Conservation (phyloP, 92 coral and sea anemone species). For the Paramuricea clavata region DNA sequence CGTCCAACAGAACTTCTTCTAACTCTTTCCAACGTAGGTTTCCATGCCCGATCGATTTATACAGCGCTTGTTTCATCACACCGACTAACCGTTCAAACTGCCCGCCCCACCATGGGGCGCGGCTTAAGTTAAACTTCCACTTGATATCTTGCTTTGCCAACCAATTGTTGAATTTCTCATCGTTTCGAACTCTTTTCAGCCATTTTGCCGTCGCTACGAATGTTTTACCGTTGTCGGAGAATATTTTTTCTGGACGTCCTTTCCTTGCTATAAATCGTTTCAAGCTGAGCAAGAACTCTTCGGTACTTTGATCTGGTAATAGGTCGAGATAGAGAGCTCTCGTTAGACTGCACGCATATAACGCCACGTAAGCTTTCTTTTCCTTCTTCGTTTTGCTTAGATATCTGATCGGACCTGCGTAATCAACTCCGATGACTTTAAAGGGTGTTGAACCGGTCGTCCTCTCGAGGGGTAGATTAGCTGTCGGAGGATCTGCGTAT, state of each 20-base stretch:
- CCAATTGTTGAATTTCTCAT: conserved; percentile 8
- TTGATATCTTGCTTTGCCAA: conserved; percentile 6
- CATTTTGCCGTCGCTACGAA: conserved; percentile 27
- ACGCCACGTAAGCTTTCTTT: conserved; percentile 23
- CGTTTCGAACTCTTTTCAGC: conserved; percentile 1
- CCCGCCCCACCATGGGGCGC: conserved; percentile 42
- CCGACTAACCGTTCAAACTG: conserved; percentile 17
- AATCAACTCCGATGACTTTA: conserved; percentile 35
- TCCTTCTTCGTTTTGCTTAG: background rate
- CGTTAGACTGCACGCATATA: conserved; percentile 38
- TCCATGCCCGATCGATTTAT: conserved; percentile 29
- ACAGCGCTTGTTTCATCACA: conserved; percentile 16
- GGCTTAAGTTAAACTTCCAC: conserved; percentile 2
- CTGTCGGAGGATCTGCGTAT: conserved; percentile 47
- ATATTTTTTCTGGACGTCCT: conserved; percentile 14
- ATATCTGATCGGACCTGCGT: conserved; percentile 50
- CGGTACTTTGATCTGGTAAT: background rate
- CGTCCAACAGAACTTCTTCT: conserved; percentile 49
- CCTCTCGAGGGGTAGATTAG: conserved; percentile 24
- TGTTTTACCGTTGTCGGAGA: conserved; percentile 27
- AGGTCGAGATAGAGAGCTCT: conserved; percentile 14
- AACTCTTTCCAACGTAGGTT: conserved; percentile 29
- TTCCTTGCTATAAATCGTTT: conserved; percentile 17
- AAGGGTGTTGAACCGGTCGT: conserved; percentile 40
- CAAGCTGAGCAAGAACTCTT: conserved; percentile 15